Conservation (phyloP, 2,888 invertebrate species). For the Apotomis betuletana region DNA sequence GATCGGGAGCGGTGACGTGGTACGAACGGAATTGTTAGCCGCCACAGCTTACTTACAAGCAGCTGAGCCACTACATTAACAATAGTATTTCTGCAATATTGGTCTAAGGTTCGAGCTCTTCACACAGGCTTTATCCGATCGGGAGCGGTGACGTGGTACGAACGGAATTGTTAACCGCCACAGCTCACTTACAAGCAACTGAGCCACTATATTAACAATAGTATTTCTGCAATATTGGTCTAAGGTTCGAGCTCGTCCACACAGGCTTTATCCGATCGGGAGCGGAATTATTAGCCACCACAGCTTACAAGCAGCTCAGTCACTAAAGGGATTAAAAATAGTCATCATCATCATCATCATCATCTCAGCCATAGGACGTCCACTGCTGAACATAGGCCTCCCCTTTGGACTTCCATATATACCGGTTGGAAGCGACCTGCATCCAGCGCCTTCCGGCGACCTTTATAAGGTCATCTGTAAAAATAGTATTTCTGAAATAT, state of each 20-base stretch:
- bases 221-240: slow-evolving; percentile 11
- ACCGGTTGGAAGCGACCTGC: no score
- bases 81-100: slow-evolving; percentile 4
- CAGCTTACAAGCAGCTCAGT: slow-evolving; percentile 26
- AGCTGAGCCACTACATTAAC: slow-evolving; percentile 4
- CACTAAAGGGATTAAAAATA: no score
- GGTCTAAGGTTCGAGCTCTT: slow-evolving; percentile 13
- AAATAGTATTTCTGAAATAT: slow-evolving; percentile 9
- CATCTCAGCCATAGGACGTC: no score
- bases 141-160: slow-evolving; percentile 51
- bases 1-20: slow-evolving; percentile 48
- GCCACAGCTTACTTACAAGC: slow-evolving; percentile 25
- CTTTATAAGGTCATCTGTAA: no score
- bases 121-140: slow-evolving; percentile 38
- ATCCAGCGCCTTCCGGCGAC: no score
- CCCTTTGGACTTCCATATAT: no score
- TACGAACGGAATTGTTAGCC: slow-evolving; percentile 56
- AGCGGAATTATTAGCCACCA: slow-evolving; percentile 48
- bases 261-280: slow-evolving; percentile 39
- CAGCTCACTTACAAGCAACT: slow-evolving; percentile 22
- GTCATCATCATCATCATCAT: no score
- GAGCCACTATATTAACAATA: background rate
- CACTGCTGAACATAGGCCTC: no score
- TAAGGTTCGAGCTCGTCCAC: slow-evolving; percentile 23
- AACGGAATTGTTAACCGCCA: slow-evolving; percentile 53